Conservation (phyloP, 2,797 vertebrate species). For the Pseudochirops corinnae region DNA sequence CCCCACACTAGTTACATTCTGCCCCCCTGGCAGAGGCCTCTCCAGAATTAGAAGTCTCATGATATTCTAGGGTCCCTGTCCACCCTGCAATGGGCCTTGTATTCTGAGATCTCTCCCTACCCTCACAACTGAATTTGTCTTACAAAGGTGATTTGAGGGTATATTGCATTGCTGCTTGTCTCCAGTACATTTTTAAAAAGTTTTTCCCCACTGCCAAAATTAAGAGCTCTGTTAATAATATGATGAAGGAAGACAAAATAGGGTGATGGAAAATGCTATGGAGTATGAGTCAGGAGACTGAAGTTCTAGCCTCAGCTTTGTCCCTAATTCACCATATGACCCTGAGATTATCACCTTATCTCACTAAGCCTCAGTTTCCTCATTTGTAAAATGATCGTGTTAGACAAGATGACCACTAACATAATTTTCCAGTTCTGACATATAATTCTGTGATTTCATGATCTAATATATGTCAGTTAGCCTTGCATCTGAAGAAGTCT, state of each 20-base stretch:
- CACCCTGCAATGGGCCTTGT: not conserved
- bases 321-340: not conserved
- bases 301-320: not conserved
- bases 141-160: not conserved
- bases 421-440: not conserved
- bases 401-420: not conserved
- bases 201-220: not conserved
- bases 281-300: fast-evolving
- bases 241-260: not conserved
- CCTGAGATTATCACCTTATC: not conserved
- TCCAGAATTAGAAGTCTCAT: not conserved
- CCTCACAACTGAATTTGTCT: not conserved
- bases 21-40: not conserved
- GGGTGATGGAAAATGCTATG: too few species aligned
- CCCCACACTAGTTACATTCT: not conserved
- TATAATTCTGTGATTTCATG: not conserved
- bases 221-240: not conserved
- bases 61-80: not conserved
- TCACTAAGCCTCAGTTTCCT: not conserved
- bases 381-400: not conserved
- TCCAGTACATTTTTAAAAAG: not conserved
- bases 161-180: not conserved
- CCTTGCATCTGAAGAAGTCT: not conserved
- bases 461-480: not conserved
- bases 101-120: not conserved